Base-by-base conservation (phyloP, 2,888 invertebrate species). In the Agriopis aurantiaria region DNA sequence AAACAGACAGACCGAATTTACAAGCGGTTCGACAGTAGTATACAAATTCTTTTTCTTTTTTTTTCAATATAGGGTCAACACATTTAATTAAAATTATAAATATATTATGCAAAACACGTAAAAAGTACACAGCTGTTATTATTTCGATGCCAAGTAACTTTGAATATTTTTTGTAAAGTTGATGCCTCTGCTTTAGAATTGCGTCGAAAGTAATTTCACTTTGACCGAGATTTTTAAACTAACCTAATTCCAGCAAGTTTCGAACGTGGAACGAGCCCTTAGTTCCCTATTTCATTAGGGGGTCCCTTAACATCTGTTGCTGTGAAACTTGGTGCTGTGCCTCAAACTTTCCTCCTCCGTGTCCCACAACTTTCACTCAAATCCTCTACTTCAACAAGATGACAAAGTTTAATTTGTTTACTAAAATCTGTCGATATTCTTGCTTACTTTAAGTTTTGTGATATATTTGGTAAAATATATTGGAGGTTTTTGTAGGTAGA, bases 241-340 rank as follows among this genome's bases (percentile, higher is more conserved):
- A 69, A 73, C 69, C 70, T 79, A 80, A 78, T 78, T 75, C 75
- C 60, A 61, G 77, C 76, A 79, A 77, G 66, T 70, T 70, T 66
- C 14, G 62, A 58, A 66, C 70, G 70, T 70, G 65, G 48, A 76
- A 74, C 77, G 69, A 62, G 65, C 49, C 65, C 57, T 73, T 67
- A 76, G 77, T 75, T 82, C 79, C 80, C 85, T 83, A 85, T 88
- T 90, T 89, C 86, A 89, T 90, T 88, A 89, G 82, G 84, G 82
- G 80, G 74, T 80, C 83, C 82, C 82, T 66, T 81, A 87, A 83
- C 90, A 90, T 90, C 90, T 90, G 89, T 86, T 89, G 86, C 88
- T 87, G 82, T 82, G 81, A 86, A 89, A 89, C 86, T 89, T 86
- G 85, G 85, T 82, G 86, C 85, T 85, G 80, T 86, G 87, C 87